phyloP scores from a whole-genome alignment of 2,888 invertebrate genomes.

The Caenorhabditis sp. region DNA sequence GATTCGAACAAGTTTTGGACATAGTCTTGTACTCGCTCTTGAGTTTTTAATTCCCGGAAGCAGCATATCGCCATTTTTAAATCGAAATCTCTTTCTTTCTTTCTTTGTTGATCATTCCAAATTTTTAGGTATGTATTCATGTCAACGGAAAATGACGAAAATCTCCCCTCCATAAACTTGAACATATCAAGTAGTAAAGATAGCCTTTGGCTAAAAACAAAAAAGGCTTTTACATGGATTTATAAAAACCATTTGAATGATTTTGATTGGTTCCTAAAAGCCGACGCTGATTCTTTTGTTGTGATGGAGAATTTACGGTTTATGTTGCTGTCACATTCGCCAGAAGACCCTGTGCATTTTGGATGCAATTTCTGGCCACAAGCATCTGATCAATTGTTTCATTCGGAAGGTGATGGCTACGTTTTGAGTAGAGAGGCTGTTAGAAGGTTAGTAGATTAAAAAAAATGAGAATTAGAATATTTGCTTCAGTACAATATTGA shows the following conservation, averaged over 20 bases:
- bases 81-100: too few relatives aligned
- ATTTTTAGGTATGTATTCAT: constrained; percentile 72
- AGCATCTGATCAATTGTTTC: constrained; percentile 78
- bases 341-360: constrained; percentile 60
- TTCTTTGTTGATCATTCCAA: too few relatives aligned
- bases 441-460: constrained; percentile 72
- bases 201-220: constrained; percentile 95
- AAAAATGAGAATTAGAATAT: too few relatives aligned
- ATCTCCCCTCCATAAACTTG: constrained; percentile 83
- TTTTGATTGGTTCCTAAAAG: constrained; percentile 84
- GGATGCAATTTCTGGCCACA: constrained; percentile 84
- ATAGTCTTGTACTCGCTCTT: too few relatives aligned
- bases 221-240: constrained; percentile 79
- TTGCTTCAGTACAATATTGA: too few relatives aligned
- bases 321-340: constrained; percentile 66
- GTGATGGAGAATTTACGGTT: constrained; percentile 86
- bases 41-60: too few relatives aligned
- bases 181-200: constrained; percentile 84
- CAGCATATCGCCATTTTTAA: too few relatives aligned
- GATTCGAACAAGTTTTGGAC: too few relatives aligned
- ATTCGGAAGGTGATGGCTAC: constrained; percentile 80
- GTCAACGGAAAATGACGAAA: constrained; percentile 76
- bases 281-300: constrained; percentile 97
- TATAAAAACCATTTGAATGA: constrained; percentile 73
- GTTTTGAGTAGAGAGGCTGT: constrained; percentile 85